These are phyloP conservation scores for Carassius carassius DNA, from an alignment of 2,113 vertebrate genomes.

Conservation along the genomic window DNA sequence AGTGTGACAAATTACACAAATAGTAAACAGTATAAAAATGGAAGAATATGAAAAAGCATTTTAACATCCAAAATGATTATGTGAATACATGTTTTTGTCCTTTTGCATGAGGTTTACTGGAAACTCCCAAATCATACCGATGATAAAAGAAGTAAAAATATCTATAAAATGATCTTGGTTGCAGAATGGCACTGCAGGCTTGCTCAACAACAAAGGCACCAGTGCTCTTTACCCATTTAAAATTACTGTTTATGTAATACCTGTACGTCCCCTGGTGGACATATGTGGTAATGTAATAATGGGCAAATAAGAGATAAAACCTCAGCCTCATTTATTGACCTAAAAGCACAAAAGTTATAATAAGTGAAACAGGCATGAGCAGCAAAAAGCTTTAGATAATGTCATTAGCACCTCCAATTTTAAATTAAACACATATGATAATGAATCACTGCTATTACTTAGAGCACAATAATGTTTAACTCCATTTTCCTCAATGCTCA, in stretches of 20 bases:
- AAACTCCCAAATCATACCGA: not conserved
- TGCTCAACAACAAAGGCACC: not conserved
- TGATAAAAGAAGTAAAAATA: not conserved
- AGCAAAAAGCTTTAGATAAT: not conserved
- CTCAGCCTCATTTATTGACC: not conserved
- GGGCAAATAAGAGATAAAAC: not conserved
- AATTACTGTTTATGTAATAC: conserved; percentile 9
- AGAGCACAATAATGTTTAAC: not conserved
- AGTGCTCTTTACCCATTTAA: not conserved
- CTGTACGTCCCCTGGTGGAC: conserved; percentile 20
- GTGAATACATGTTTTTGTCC: not conserved
- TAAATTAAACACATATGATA: not conserved
- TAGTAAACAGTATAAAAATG: not conserved
- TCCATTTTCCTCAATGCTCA: conserved; percentile 18
- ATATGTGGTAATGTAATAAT: not conserved
- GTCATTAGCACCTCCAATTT: not conserved
- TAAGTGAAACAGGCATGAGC: not conserved
- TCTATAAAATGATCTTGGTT: no score
- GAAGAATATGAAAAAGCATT: not conserved
- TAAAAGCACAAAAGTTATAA: not conserved
- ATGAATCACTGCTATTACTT: conserved; percentile 15
- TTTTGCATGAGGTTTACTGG: not conserved
- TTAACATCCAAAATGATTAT: not conserved
- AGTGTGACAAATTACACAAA: conserved; percentile 3
- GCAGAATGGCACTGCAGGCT: not conserved